Evolutionary conservation across 2,888 invertebrate genomes (phyloP), one percentile per base, ranked within the genome.

Genomic region (Merodon equestris): DNA sequence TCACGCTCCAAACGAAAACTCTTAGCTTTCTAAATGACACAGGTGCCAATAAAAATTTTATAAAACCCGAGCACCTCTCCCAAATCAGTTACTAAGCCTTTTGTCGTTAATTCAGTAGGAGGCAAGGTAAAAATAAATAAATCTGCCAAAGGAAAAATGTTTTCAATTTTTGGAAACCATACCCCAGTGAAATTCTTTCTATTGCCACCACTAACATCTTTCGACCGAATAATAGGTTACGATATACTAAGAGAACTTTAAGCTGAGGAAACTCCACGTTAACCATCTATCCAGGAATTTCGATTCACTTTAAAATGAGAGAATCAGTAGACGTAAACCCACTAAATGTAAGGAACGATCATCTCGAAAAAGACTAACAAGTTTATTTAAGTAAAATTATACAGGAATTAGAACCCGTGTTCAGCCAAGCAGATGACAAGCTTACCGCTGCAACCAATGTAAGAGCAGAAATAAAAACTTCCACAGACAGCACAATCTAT

Each of bases 61-160:
- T 36, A 7, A 36, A 34, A 36, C 36, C 51, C 2, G 36, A 36
- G 14, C 51, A 14, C 15, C 9, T 10, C 34, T 10, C 36, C 34
- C 10, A 36, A 36, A 34, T 10, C 9, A 9, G 17, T 40, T 17
- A n/a, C 10, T n/a, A 54, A 40, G 40, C 38, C 54, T 18, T 40
- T 54, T 10, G 17, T 10, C 18, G 15, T 17, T 7, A 40, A 40
- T 38, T n/a, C 54, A 17, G 17, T 40, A n/a, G 54, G 38, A 40
- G 54, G 54, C 18, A 54, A 40, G 17, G 18, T 40, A 4, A 38
- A 13, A 54, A 54, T 54, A 13, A n/a, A 40, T n/a, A 38, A 54
- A 17, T 40, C 38, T 38, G 18, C 40, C 13, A n/a, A 15, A 7
- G 40, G 54, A 12, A 34, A 36, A 2, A 3, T 51, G 9, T 51